Base-by-base conservation (phyloP, 2,888 invertebrate species). In the Choristoneura rosaceana region DNA sequence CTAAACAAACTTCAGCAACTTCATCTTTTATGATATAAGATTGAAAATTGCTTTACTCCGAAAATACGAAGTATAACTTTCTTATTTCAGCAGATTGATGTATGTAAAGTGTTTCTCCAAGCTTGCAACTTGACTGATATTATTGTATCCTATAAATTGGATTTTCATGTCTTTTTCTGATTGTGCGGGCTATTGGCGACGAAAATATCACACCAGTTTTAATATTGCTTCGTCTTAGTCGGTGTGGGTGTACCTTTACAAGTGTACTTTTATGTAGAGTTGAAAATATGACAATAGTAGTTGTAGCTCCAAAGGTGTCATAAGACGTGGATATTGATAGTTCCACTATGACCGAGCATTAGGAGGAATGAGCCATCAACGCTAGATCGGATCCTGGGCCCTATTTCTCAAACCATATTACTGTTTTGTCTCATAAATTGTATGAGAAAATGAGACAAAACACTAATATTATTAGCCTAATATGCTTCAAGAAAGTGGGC, bases 231-330 rank as follows among this genome's bases (percentile, higher is more conserved):
- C 12, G 55, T 25, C 25, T 12, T 25, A 10, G 25, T 59, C n/a
- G 25, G 25, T 25, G 25, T 25, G 59, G n/a, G 8, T 59, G 38
- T 38, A 34, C 38, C 38, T n/a, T n/a, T 38, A 14, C 12, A 3
- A 12, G 10, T 15, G 33, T 33, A 4, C 33, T 33, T 58, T 33
- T 59, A 38, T 59, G 7, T 38, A 59, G 33, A 59, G n/a, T 38
- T 59, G n/a, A 59, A 34, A 59, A 59, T 59, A 58, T 59, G 17
- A 38, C 25, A 55, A 55, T 55, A 55, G 15, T 55, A 55, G 25
- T 55, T 10, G 17, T 55, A 12, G 17, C 55, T 55, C 3, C 12
- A 17, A 52, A 15, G 15, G 50, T 52, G 50, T 52, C 15, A 52
- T 52, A 15, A 9, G 9, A 15, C 15, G 8, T 52, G 50, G 12